These are phyloP conservation scores for Yponomeuta malinellus DNA, from an alignment of 2,888 invertebrate species.

Conservation along the genomic window DNA sequence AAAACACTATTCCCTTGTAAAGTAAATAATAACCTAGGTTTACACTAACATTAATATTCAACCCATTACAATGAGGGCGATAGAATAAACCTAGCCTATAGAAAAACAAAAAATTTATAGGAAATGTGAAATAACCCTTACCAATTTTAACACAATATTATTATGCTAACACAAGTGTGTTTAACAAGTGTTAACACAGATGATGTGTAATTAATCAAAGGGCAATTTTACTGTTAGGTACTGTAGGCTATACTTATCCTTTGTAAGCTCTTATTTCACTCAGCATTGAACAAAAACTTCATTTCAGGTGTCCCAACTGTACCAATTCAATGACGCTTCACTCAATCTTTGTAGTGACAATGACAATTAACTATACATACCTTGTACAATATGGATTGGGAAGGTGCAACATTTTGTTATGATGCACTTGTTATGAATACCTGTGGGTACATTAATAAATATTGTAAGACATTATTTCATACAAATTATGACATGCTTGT, in stretches of 20 bases:
- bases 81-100: background rate
- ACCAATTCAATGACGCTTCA: background rate
- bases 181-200: background rate
- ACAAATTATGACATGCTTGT: slow-evolving; percentile 2
- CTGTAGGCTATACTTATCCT: no score
- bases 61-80: no score
- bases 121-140: background rate
- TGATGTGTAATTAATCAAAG: background rate
- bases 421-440: background rate
- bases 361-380: background rate
- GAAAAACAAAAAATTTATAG: background rate
- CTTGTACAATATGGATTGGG: background rate
- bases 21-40: no score
- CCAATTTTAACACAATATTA: background rate
- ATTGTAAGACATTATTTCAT: background rate
- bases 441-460: slow-evolving; percentile 4
- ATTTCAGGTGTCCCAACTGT: background rate
- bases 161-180: background rate
- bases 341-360: background rate
- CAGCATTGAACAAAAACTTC: no score
- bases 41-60: no score
- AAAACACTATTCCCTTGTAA: background rate
- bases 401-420: background rate
- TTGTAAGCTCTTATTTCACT: no score
- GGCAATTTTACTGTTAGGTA: background rate